These are phyloP conservation scores for Mantis religiosa DNA, from an alignment of 2,888 invertebrate species.

Conservation along the genomic window DNA sequence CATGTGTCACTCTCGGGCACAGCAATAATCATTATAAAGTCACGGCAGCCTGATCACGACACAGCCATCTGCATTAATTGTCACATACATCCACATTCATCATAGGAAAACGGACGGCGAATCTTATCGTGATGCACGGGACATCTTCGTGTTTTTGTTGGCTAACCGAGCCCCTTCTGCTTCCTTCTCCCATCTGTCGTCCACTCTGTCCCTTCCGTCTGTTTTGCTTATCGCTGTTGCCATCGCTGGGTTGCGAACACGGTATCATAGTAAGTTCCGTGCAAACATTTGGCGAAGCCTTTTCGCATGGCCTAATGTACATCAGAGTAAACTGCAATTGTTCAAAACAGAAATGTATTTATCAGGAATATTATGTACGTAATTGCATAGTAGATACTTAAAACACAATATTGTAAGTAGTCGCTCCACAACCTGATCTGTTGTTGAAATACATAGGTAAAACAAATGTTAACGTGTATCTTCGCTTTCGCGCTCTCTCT, in stretches of 20 bases:
- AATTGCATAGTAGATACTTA: too few species aligned
- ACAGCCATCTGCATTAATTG: slow-evolving; percentile 2
- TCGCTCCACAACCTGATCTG: too few species aligned
- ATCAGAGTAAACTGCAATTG: too few species aligned
- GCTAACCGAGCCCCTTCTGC: background rate
- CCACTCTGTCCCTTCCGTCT: background rate
- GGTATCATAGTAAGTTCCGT: too few species aligned
- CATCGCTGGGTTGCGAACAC: background rate
- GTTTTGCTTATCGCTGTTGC: background rate
- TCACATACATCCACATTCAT: slow-evolving; percentile 10
- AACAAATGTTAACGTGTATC: too few species aligned
- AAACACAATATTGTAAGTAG: too few species aligned
- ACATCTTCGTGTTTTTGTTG: background rate
- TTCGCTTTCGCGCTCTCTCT: too few species aligned
- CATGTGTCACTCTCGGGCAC: background rate
- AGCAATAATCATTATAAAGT: slow-evolving; percentile 23
- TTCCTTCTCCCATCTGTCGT: background rate
- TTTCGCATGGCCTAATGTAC: too few species aligned
- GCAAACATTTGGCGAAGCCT: too few species aligned
- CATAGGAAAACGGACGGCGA: background rate
- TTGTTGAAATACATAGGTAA: too few species aligned
- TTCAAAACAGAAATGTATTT: too few species aligned
- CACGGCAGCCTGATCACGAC: slow-evolving; percentile 21
- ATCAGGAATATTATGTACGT: too few species aligned
- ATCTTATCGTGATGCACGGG: slow-evolving; percentile 10